Conservation (phyloP, 2,113 vertebrate genomes). For the Barnardius zonarius region DNA sequence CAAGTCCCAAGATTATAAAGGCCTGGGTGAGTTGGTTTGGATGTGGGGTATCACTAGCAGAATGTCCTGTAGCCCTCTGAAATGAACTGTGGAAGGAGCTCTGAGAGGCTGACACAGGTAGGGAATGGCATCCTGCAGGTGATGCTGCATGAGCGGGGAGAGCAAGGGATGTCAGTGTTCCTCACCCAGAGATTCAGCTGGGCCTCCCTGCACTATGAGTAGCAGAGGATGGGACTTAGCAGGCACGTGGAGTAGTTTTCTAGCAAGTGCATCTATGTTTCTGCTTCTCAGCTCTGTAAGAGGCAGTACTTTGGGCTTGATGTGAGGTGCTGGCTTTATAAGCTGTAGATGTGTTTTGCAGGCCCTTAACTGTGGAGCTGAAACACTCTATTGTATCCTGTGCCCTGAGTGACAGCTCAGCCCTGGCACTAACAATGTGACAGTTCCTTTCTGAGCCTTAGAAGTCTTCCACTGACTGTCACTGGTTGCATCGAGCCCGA, state of each 20-base stretch:
- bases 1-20: background rate
- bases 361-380: background rate
- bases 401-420: background rate
- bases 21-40: background rate
- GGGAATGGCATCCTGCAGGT: background rate
- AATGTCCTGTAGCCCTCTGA: background rate
- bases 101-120: background rate
- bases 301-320: background rate
- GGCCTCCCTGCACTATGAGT: background rate
- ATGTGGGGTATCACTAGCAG: rapidly evolving
- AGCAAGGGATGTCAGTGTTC: rapidly evolving
- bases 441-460: background rate
- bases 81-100: background rate
- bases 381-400: conserved; percentile 29
- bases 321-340: background rate
- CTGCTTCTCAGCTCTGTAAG: background rate
- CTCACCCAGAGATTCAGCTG: background rate
- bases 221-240: background rate
- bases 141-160: background rate
- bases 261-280: rapidly evolving
- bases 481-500: background rate
- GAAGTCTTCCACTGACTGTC: background rate
- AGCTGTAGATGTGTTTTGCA: background rate
- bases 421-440: background rate
- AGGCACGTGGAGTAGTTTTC: background rate